Evolutionary conservation across 2,797 vertebrate species (phyloP), one percentile per base, ranked within the genome.

Genomic region (Picus viridis): DNA sequence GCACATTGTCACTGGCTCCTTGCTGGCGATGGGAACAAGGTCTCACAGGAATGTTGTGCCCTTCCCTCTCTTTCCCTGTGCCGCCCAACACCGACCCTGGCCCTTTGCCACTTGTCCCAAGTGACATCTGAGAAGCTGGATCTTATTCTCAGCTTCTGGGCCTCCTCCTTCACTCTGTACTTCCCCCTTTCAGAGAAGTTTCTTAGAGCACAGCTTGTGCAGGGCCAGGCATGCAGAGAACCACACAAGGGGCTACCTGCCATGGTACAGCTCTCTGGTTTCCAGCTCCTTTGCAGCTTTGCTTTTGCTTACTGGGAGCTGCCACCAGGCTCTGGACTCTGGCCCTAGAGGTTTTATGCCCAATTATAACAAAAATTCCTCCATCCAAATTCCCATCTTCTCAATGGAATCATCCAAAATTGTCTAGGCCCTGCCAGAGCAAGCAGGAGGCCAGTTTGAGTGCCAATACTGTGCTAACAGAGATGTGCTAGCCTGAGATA

Each of bases 21-120:
- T 12, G 62, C 0, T 19, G 39, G 10, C 0, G 0, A 41, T 0
- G 9, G 13, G 10, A 53, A 59, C 7, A 10, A 72, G 47, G 17
- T 51, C 22, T 51, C n/a, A 58, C 0, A 0, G 56, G 26, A 4
- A 29, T 0, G 0, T 2, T 2, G 7, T 13, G 11, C 8, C 24
- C 11, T 58, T 9, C 10, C 14, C 6, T 12, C 30, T 57, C 45
- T 8, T 53, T 43, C 65, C 27, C 41, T 12, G 6, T 30, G 43
- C 13, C 58, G 39, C 47, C 30, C 30, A 29, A 49, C 5, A 14
- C 56, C 11, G 1, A 70, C 13, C 22, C 29, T 54, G 81, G 34
- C 54, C 34, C 54, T 72, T 54, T 34, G 17, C 34, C 72, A 34
- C 71, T 65, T 32, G 19, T 12, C 16, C 32, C 19, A n/a, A 51